phyloP scores from a whole-genome alignment of 2,797 vertebrate species.

The Notoglanidium macrostoma region DNA sequence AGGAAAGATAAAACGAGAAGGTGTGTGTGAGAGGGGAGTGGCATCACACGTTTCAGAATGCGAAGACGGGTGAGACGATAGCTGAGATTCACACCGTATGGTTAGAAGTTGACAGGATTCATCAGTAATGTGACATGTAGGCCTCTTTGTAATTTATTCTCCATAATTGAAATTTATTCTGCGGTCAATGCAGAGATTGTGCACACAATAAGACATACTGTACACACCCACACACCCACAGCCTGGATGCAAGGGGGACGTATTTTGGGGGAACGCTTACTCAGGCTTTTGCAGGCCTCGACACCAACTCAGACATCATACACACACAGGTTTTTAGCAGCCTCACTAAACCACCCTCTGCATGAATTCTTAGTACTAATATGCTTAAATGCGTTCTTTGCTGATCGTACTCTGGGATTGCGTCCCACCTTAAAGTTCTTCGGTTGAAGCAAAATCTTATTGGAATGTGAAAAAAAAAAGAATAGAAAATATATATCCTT shows the following conservation, averaged over 20 bases:
- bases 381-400: not conserved
- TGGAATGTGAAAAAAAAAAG: not conserved
- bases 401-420: not conserved
- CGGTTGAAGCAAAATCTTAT: not conserved
- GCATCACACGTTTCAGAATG: constrained; percentile 17
- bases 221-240: not conserved
- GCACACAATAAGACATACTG: not conserved
- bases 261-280: not conserved
- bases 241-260: not conserved
- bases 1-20: constrained; percentile 2
- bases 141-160: not conserved
- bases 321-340: not conserved
- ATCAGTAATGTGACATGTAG: not conserved
- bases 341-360: not conserved
- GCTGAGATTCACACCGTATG: constrained; percentile 1
- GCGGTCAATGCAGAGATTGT: not conserved
- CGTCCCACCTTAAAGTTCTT: not conserved
- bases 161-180: not conserved
- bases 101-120: not conserved
- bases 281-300: not conserved
- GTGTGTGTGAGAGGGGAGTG: constrained; percentile 10
- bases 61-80: not conserved
- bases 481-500: not conserved
- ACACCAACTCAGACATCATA: not conserved
- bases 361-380: not conserved